Evolutionary conservation across 2,797 vertebrate genomes (phyloP), one percentile per base, ranked within the genome.

Genomic region (Mallotus villosus): DNA sequence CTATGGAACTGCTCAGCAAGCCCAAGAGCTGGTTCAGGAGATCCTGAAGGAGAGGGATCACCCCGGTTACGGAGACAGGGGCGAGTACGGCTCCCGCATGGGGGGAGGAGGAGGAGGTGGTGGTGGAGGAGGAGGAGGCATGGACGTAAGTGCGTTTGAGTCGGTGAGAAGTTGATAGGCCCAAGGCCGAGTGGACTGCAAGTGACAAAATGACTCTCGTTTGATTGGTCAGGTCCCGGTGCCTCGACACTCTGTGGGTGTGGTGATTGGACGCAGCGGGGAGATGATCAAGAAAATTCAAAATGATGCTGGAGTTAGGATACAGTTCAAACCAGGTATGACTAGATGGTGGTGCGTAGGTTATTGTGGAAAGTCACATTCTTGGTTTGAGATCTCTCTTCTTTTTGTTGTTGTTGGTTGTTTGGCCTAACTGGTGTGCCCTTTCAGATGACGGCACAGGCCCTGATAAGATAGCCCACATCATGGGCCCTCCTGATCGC

Each of bases 231-330:
- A 69, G 63, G 62, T 73, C 17, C 67, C 67, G 9, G 67, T 69
- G 29, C 67, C 67, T 0, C 67, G 67, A 8, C 67, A 69, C 34
- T 69, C 67, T 69, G 67, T 69, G 0, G 93, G 93, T 0, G 93
- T 94, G 1, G 93, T 94, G 37, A 94, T 94, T 0, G 93, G 93
- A 9, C 92, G 93, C 58, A 93, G 89, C 0, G 93, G 93, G n/a
- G 93, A 94, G 46, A 94, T 94, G 93, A 94, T 94, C 64, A 94
- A 94, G 77, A 94, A 94, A 70, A 94, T 94, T 68, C 93, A 94
- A 80, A 94, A 91, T 0, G 93, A 94, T 0, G 92, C 93, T 0
- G 93, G 93, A 0, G 93, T 94, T 27, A 83, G 93, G 72, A 94
- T 94, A 81, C 93, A 94, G 85, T 94, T 94, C 70, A 94, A 94